Percentiles rank a stretch among this genome's conserved stretches.
phyloP scores from a whole-genome alignment of 2,113 vertebrate genomes.

The Sander vitreus region DNA sequence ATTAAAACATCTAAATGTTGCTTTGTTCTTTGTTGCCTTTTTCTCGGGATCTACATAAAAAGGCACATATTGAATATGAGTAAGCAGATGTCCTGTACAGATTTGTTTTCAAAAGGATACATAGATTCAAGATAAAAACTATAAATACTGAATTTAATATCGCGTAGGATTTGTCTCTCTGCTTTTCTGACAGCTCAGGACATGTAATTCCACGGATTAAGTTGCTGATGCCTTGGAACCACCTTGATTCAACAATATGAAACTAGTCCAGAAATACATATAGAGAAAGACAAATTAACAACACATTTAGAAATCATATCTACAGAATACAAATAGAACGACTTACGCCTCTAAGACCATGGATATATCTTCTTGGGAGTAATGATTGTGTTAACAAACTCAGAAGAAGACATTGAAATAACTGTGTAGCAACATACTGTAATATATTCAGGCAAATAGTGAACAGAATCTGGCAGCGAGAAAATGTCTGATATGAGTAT shows the following conservation, averaged over 20 bases:
- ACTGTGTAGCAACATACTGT: background rate
- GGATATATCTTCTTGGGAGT: background rate
- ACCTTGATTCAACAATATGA: conserved; percentile 58
- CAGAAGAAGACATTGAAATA: background rate
- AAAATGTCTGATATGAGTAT: background rate
- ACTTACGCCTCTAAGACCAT: background rate
- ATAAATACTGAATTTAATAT: conserved; percentile 56
- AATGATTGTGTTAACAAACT: background rate
- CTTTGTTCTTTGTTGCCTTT: conserved; percentile 39
- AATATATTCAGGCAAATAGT: conserved; percentile 8
- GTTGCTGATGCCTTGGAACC: conserved; percentile 31
- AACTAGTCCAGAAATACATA: conserved; percentile 49
- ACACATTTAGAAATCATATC: background rate
- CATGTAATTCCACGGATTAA: conserved; percentile 57
- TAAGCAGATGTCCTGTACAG: background rate
- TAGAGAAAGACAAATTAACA: conserved; percentile 37
- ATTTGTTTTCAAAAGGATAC: conserved; percentile 33
- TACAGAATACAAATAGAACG: conserved; percentile 1
- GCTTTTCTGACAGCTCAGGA: conserved; percentile 27
- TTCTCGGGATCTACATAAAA: conserved; percentile 13
- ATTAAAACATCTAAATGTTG: conserved; percentile 56
- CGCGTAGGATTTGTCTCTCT: conserved; percentile 18
- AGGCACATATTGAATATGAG: conserved; percentile 34
- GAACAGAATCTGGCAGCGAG: conserved; percentile 11
- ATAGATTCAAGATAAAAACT: conserved; percentile 34